Evolutionary conservation across 35 echinoderm and acorn worm species (phyloP).

Genomic region (Hemicentrotus pulcherrimus): DNA sequence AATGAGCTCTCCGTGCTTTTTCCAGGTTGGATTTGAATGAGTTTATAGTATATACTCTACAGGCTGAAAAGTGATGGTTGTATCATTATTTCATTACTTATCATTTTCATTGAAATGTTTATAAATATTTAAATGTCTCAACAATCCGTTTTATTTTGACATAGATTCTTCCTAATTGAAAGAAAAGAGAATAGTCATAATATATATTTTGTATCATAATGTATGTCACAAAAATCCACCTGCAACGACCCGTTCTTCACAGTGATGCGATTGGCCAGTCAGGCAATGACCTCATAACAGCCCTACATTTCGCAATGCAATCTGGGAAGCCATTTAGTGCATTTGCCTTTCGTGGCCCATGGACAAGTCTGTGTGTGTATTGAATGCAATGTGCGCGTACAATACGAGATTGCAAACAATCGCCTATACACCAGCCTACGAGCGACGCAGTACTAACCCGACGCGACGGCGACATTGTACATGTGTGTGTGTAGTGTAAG

Average conservation of each 20-base stretch:
- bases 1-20: too few species aligned
- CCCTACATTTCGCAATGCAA: slow-evolving; percentile 17
- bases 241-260: background rate
- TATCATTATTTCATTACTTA: too few species aligned
- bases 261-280: slow-evolving; percentile 45
- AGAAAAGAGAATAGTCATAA: too few species aligned
- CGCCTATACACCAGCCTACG: slow-evolving; percentile 14
- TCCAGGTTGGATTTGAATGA: too few species aligned
- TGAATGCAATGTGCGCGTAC: background rate
- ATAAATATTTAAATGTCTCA: too few species aligned
- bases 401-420: slow-evolving; percentile 21
- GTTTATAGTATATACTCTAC: too few species aligned
- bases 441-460: background rate
- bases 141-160: too few species aligned
- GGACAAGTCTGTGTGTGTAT: slow-evolving; percentile 1
- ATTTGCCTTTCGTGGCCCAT: slow-evolving; percentile 43
- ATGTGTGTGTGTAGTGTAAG: background rate
- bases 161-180: too few species aligned
- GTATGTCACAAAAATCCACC: background rate
- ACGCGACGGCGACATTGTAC: slow-evolving; percentile 15
- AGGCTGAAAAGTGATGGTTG: too few species aligned
- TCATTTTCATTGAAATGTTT: too few species aligned
- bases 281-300: slow-evolving; percentile 43
- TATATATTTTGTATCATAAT: too few species aligned
- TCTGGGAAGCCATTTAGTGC: slow-evolving; percentile 47